Conservation (phyloP, 2,797 vertebrate species). For the Channa striata region DNA sequence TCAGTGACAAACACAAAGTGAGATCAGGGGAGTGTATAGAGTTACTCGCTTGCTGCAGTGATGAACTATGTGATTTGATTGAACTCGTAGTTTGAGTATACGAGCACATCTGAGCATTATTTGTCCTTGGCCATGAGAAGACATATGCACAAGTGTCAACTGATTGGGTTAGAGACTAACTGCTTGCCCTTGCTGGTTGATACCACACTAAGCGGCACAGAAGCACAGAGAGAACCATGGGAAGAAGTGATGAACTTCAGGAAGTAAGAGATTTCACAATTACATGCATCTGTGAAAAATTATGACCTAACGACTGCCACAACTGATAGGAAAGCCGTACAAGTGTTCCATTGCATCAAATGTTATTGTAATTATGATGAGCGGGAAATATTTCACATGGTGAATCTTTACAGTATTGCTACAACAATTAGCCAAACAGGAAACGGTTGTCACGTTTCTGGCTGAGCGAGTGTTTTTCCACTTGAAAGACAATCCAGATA, state of each 20-base stretch:
- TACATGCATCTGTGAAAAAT: constrained; percentile 8
- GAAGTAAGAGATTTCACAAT: constrained; percentile 3
- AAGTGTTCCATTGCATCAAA: neutral
- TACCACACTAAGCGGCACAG: neutral
- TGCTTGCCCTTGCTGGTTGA: neutral
- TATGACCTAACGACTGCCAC: constrained; percentile 7
- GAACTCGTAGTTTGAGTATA: neutral
- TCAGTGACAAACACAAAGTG: neutral
- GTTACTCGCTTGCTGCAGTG: neutral
- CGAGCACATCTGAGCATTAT: neutral
- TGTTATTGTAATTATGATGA: constrained; percentile 13
- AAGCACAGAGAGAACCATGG: constrained; percentile 5
- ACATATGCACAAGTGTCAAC: constrained; percentile 33
- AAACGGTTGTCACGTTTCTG: constrained; percentile 66
- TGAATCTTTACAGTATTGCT: constrained; percentile 49
- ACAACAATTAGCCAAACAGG: constrained; percentile 65
- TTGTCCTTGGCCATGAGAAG: constrained; percentile 14
- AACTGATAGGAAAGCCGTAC: constrained; percentile 12
- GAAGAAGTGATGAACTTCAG: neutral
- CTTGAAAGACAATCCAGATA: constrained; percentile 52
- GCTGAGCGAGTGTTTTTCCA: constrained; percentile 67
- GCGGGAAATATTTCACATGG: constrained; percentile 33
- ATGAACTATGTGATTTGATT: neutral
- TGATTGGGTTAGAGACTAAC: constrained; percentile 22
- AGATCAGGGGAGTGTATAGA: neutral